Evolutionary conservation across 2,888 invertebrate genomes (phyloP), one percentile per base, ranked within the genome.

Genomic region (Coenonympha arcania): DNA sequence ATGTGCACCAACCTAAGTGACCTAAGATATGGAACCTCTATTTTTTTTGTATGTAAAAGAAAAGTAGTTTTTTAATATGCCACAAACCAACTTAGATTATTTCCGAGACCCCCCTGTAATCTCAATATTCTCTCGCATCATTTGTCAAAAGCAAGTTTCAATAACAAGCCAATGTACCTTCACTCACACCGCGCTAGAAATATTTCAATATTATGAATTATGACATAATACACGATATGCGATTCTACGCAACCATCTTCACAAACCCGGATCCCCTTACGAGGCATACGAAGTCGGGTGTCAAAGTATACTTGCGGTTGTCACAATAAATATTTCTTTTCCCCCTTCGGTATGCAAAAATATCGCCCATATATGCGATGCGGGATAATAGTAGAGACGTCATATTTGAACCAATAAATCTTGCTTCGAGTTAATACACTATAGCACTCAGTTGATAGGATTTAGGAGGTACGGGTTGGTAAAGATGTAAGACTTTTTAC

Each of bases 191-290:
- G 56, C 58, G 56, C 61, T 56, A 64, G 65, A 76, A 76, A 81
- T 79, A 83, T 81, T 78, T 70, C 83, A 81, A 83, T 85, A 80
- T 79, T 76, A 76, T 81, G 84, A 85, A 84, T 80, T 84, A 84
- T 66, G 73, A 68, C 66, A 71, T 73, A 76, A 81, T 74, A 73
- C 72, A 72, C 68, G 68, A 64, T 67, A 63, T 63, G 60, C 62
- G 60, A 62, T 64, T 65, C 60, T 50, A 20, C 37, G 26, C 22
- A 18, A 47, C 57, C 57, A 50, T 8, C 9, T 1, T 11, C 11
- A 33, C 48, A 33, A 41, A 40, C 30, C 16, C 51, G n/a, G 13
- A 1, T 6, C 9, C 13, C 15, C 3, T 16, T 30, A 20, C 26
- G 15, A n/a, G 41, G 9, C n/a, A 19, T 26, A 37, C 3, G 19